phyloP scores from a whole-genome alignment of 2,797 vertebrate species.

The Sebastiscus tertius region DNA sequence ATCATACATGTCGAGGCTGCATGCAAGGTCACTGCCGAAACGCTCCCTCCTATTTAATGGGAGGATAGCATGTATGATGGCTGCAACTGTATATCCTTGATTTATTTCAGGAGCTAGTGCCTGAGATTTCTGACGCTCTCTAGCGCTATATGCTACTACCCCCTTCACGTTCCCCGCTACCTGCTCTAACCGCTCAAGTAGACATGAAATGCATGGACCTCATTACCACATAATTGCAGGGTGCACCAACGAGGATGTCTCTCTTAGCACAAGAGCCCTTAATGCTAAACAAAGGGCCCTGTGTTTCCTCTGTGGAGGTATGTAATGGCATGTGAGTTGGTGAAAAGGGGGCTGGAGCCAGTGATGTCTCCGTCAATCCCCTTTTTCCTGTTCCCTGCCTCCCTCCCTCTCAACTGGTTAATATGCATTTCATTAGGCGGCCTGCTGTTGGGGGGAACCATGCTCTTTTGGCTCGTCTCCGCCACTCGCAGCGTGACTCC shows the following conservation, averaged over 20 bases:
- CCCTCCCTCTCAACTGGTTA: constrained; percentile 46
- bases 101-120: constrained; percentile 26
- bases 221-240: constrained; percentile 65
- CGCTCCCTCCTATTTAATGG: constrained; percentile 18
- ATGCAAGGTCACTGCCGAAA: constrained; percentile 71
- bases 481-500: constrained; percentile 41
- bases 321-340: constrained; percentile 45
- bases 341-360: constrained; percentile 37
- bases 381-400: not conserved
- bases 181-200: constrained; percentile 27
- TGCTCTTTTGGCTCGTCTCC: constrained; percentile 53
- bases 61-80: constrained; percentile 18
- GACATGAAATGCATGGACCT: constrained; percentile 52
- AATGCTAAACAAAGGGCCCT: constrained; percentile 57
- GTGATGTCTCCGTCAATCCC: constrained; percentile 44
- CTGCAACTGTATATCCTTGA: not conserved
- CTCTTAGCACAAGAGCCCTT: constrained; percentile 53
- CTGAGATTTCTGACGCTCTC: not conserved
- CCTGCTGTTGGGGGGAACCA: constrained; percentile 39
- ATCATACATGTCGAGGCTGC: constrained; percentile 65
- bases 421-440: constrained; percentile 72
- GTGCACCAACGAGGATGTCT: constrained; percentile 44
- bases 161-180: not conserved
- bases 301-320: constrained; percentile 54
- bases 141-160: not conserved